Evolutionary conservation across 2,888 invertebrate genomes (phyloP), one percentile per base, ranked within the genome.

Genomic region (Epinotia demarniana): DNA sequence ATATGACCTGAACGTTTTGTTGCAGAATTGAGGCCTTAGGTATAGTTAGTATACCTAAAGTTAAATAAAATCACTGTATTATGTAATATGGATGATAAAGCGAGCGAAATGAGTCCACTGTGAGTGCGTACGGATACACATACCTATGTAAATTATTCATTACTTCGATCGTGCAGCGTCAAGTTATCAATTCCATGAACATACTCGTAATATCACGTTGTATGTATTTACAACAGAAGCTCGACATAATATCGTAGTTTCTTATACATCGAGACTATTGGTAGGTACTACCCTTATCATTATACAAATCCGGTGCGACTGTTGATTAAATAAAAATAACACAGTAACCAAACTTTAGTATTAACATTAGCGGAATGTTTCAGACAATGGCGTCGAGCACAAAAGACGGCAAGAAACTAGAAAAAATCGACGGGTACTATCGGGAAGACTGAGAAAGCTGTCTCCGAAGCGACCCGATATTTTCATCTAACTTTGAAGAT

Each of bases 401-500:
- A 78, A 78, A 77, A 73, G 63, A 75, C 62, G 67, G 58, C 68
- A 68, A 77, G 79, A 78, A 80, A 84, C 80, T 82, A 85, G 82
- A 81, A 76, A 77, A 77, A 81, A 77, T 80, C 81, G 79, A 79
- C 80, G 83, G 82, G 80, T 86, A 85, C 85, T 86, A 86, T 86
- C 85, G 83, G 82, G 82, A 82, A 82, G 75, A 46, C 67, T 66
- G 79, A 77, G 80, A 80, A 81, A 81, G 78, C 76, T 77, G 81
- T 73, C 77, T 76, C 75, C 60, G 78, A 66, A 73, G 84, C 87
- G 86, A 86, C 86, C 83, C 87, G 89, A 90, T 92, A 92, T 93
- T 93, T 92, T 93, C 92, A 93, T 93, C 93, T 93, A 93, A 92
- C 89, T 92, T 92, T 91, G 89, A 90, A 92, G 92, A 93, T 92